Conservation (phyloP, 2,888 invertebrate genomes). For the Phasia obesa region DNA sequence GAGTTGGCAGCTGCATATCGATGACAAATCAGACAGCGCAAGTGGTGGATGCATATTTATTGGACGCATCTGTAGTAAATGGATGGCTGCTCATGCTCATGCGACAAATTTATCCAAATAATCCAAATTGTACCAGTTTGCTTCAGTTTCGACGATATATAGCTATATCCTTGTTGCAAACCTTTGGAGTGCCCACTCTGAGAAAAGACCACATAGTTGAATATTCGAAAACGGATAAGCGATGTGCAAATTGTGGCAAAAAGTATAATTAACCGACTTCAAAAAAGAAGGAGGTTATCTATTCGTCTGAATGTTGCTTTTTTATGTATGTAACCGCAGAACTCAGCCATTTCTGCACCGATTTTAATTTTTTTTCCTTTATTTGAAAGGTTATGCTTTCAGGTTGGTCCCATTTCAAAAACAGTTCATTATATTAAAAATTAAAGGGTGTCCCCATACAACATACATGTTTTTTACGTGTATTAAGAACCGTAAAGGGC, state of each 20-base stretch:
- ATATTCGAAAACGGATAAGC: constrained; percentile 9
- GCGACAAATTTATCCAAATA: constrained; percentile 31
- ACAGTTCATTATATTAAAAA: too few relatives aligned
- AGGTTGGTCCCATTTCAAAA: too few relatives aligned
- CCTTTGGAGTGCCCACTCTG: neutral
- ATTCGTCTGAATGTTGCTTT: too few relatives aligned
- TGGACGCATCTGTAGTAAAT: constrained; percentile 38
- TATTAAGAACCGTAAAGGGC: too few relatives aligned
- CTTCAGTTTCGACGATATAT: constrained; percentile 2
- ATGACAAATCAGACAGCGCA: constrained; percentile 7
- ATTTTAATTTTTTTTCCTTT: too few relatives aligned
- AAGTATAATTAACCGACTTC: constrained; percentile 2
- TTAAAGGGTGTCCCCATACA: too few relatives aligned
- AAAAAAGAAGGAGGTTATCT: too few relatives aligned
- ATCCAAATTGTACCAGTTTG: constrained; percentile 13
- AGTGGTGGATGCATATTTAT: constrained; percentile 21
- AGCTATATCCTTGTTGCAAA: constrained; percentile 8
- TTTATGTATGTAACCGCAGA: too few relatives aligned
- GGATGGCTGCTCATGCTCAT: constrained; percentile 30
- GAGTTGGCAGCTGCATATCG: constrained; percentile 1
- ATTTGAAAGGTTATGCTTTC: too few relatives aligned
- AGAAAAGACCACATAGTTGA: constrained; percentile 22
- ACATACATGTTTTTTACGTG: too few relatives aligned
- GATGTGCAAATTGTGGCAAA: constrained; percentile 14
- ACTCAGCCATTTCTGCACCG: too few relatives aligned